Percentiles rank a stretch among this genome's conserved stretches.
These are phyloP conservation scores for Ascaphus truei DNA, from an alignment of 2,113 vertebrate species.

Conservation along the genomic window DNA sequence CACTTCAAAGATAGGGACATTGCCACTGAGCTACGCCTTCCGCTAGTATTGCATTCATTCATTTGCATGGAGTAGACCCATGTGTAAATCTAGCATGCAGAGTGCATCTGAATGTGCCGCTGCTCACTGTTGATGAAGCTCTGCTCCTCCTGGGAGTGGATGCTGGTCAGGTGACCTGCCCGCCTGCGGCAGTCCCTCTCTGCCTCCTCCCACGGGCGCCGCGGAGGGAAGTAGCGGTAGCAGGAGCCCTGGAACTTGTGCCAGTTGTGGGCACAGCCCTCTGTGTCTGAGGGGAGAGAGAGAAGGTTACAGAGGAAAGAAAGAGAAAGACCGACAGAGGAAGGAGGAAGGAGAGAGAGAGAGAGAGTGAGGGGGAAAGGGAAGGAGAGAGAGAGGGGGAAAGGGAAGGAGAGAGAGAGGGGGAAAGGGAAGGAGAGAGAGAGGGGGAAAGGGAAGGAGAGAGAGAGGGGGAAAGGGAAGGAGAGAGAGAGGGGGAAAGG, in stretches of 20 bases:
- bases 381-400: neutral
- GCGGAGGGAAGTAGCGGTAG: slow-evolving; percentile 81
- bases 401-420: neutral
- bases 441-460: neutral
- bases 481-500: neutral
- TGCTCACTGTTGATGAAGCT: slow-evolving; percentile 78
- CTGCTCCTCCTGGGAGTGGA: slow-evolving; percentile 81
- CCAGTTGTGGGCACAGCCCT: slow-evolving; percentile 88
- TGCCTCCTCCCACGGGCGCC: slow-evolving; percentile 91
- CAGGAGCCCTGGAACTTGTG: slow-evolving; percentile 93
- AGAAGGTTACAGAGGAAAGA: neutral
- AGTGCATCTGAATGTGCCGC: no score
- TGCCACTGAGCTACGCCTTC: no score
- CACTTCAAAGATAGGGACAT: no score
- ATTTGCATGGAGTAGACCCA: no score
- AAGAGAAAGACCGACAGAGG: neutral
- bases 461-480: neutral
- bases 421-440: neutral
- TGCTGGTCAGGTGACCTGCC: slow-evolving; percentile 80
- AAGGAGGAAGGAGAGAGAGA: neutral
- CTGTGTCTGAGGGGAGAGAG: slow-evolving; percentile 69
- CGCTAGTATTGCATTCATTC: no score
- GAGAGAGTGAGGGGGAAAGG: neutral
- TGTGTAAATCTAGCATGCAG: no score
- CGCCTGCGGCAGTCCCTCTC: slow-evolving; percentile 86